phyloP scores from a whole-genome alignment of 2,888 invertebrate species.

The Lochmaea capreae region DNA sequence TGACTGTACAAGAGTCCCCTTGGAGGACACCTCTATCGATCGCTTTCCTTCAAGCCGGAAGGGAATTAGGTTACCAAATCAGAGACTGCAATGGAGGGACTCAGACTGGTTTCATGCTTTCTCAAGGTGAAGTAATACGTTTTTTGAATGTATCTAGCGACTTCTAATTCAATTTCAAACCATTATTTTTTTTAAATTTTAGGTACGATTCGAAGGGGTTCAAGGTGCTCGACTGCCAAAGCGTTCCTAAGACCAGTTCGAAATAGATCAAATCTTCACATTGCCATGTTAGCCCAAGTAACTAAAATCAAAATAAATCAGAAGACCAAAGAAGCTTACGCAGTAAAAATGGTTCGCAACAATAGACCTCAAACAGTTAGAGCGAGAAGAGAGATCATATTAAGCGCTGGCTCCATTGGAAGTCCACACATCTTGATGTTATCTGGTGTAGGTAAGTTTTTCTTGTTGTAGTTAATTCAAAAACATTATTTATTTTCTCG shows the following conservation, averaged over 20 bases:
- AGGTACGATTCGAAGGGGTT: constrained; percentile 77
- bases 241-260: constrained; percentile 86
- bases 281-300: constrained; percentile 82
- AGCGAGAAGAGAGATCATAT: constrained; percentile 83
- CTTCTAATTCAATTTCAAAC: neutral
- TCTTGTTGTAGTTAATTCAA: neutral
- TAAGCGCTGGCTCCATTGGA: constrained; percentile 89
- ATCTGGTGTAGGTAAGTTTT: constrained; percentile 74
- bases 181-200: constrained; percentile 14
- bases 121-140: constrained; percentile 73
- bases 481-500: no score
- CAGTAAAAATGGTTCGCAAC: constrained; percentile 79
- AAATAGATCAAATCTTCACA: constrained; percentile 81
- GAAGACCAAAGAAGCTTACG: constrained; percentile 76
- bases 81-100: constrained; percentile 85
- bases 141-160: neutral
- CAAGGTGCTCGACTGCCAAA: constrained; percentile 88
- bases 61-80: constrained; percentile 84
- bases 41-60: constrained; percentile 85
- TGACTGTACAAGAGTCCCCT: constrained; percentile 86
- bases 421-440: constrained; percentile 92
- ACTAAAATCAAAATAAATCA: constrained; percentile 77
- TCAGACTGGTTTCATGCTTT: constrained; percentile 88
- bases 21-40: constrained; percentile 85
- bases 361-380: constrained; percentile 74